These are phyloP conservation scores for Geodia barretti DNA, from an alignment of 37 sponge, comb jelly and placozoan species.

Conservation along the genomic window DNA sequence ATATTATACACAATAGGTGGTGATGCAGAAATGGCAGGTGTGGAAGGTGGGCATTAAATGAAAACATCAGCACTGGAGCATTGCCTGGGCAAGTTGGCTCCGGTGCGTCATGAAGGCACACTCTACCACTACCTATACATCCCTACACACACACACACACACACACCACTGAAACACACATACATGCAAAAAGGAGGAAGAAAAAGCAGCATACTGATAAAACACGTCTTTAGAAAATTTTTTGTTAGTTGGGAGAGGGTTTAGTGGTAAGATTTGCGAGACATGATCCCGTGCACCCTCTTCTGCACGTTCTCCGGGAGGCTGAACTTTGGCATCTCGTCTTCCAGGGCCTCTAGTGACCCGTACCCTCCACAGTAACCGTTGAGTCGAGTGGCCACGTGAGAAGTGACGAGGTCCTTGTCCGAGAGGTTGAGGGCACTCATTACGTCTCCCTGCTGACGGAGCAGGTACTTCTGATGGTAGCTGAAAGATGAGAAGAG, in stretches of 20 bases:
- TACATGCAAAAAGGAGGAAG: not conserved
- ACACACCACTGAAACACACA: not conserved
- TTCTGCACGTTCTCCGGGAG: conserved; percentile 43
- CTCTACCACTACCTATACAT: no score
- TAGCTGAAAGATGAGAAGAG: conserved; percentile 71
- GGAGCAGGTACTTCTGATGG: conserved; percentile 94
- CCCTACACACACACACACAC: not conserved
- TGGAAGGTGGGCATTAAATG: not conserved
- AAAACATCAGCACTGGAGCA: not conserved
- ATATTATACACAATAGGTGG: no score
- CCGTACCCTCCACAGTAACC: conserved; percentile 92
- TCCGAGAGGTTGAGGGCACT: conserved; percentile 71
- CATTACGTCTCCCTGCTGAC: conserved; percentile 76
- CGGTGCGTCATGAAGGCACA: not conserved
- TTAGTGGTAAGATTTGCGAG: conserved; percentile 45
- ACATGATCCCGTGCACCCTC: conserved; percentile 38
- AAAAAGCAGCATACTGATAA: no score
- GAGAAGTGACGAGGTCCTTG: conserved; percentile 78
- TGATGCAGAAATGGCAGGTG: no score
- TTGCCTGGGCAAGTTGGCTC: not conserved
- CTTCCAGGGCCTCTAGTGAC: conserved; percentile 49
- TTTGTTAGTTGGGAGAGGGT: no score
- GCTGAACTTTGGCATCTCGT: conserved; percentile 70
- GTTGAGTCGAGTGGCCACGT: conserved; percentile 77
- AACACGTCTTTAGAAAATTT: not conserved